These are phyloP conservation scores for Eciton burchellii DNA, from an alignment of 1,140 invertebrate species.

Conservation along the genomic window DNA sequence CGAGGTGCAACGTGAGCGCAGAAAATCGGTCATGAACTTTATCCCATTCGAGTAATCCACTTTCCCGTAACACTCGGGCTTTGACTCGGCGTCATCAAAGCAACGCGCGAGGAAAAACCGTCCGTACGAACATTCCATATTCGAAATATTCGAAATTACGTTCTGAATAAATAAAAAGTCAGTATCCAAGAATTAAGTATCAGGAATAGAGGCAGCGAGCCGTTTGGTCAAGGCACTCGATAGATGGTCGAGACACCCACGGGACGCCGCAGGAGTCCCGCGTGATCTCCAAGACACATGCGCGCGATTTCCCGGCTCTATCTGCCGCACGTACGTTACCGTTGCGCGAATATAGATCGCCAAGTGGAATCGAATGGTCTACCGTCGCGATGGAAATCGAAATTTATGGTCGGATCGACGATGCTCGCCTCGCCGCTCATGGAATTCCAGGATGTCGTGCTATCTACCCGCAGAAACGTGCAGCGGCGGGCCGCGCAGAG, in stretches of 20 bases:
- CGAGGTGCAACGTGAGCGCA: too few species aligned
- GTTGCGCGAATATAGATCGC: slow-evolving; percentile 63
- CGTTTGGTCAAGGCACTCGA: slow-evolving; percentile 50
- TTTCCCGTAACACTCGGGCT: too few species aligned
- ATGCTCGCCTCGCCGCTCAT: slow-evolving; percentile 58
- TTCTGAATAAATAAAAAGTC: slow-evolving; percentile 49
- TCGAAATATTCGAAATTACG: slow-evolving; percentile 47
- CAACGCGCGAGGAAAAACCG: too few species aligned
- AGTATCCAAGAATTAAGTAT: slow-evolving; percentile 34
- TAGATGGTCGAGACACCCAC: slow-evolving; percentile 52
- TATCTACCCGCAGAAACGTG: slow-evolving; percentile 66
- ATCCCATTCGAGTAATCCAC: too few species aligned
- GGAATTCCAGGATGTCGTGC: slow-evolving; percentile 74
- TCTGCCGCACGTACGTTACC: slow-evolving; percentile 39
- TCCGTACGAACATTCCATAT: too few species aligned
- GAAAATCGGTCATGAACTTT: too few species aligned
- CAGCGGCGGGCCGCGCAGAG: slow-evolving; percentile 28
- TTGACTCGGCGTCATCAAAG: too few species aligned
- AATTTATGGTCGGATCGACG: slow-evolving; percentile 75
- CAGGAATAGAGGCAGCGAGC: slow-evolving; percentile 36
- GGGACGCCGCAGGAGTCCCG: slow-evolving; percentile 52
- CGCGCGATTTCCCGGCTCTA: slow-evolving; percentile 56
- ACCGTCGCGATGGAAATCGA: slow-evolving; percentile 79
- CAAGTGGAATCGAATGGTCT: slow-evolving; percentile 80
- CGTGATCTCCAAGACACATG: slow-evolving; percentile 60